phyloP scores from a whole-genome alignment of 2,113 vertebrate genomes.

The Furnarius figulus region DNA sequence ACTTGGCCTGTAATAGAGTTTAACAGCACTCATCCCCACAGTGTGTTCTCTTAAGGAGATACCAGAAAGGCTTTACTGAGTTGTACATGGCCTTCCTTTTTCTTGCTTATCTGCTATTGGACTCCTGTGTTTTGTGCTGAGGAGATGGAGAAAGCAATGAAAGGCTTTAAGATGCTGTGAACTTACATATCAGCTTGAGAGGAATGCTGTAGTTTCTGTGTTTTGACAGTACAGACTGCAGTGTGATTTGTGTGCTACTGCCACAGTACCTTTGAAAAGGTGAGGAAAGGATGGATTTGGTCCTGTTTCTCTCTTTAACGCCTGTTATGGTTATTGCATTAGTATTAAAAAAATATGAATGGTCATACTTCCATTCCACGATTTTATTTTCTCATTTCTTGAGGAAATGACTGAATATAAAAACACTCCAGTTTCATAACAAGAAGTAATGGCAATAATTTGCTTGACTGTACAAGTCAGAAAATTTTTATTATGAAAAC shows the following conservation, averaged over 20 bases:
- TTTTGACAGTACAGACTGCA: not conserved
- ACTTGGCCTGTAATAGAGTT: not conserved
- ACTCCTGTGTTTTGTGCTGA: not conserved
- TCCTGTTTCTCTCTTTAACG: not conserved
- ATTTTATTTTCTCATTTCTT: not conserved
- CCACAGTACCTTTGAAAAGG: not conserved
- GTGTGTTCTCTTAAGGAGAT: not conserved
- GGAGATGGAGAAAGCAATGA: not conserved
- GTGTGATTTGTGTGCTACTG: not conserved
- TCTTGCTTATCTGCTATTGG: not conserved
- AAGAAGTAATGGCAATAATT: not conserved
- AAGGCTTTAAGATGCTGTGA: not conserved
- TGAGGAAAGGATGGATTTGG: not conserved
- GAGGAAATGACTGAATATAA: not conserved
- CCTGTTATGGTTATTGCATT: not conserved
- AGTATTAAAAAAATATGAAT: not conserved
- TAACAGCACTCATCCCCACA: not conserved
- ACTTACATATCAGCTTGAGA: not conserved
- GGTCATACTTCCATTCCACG: accelerated
- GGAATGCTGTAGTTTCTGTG: not conserved
- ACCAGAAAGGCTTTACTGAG: not conserved
- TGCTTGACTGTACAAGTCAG: not conserved
- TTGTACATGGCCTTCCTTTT: not conserved
- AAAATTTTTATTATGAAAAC: not conserved
- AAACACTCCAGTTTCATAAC: not conserved